These are phyloP conservation scores for Rhagologus leucostigma DNA, from an alignment of 2,113 vertebrate species.

Conservation along the genomic window DNA sequence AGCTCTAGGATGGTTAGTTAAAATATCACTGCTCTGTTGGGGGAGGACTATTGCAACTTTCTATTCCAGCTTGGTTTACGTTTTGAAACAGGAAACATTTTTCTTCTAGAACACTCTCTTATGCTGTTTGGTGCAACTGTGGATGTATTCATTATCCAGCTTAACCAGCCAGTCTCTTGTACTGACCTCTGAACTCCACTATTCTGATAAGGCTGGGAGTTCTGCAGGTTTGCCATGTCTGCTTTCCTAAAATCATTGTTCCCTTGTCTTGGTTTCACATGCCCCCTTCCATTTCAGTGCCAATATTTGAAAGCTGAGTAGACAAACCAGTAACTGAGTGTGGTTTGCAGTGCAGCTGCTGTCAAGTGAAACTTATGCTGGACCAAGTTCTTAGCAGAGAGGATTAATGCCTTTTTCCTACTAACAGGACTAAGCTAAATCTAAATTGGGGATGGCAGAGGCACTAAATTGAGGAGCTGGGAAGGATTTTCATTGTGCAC, in stretches of 20 bases:
- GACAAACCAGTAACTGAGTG: background rate
- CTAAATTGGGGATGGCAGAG: background rate
- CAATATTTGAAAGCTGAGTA: background rate
- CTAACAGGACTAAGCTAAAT: background rate
- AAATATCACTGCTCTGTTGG: background rate
- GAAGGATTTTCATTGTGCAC: background rate
- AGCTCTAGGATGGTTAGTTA: constrained; percentile 2
- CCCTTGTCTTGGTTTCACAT: background rate
- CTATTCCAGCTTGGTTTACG: background rate
- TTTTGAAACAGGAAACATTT: background rate
- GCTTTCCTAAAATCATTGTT: background rate
- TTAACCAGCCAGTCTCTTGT: background rate
- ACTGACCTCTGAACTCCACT: background rate
- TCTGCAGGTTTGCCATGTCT: background rate
- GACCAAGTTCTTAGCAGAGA: background rate
- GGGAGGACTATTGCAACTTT: background rate
- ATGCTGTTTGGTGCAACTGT: background rate
- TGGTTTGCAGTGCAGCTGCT: background rate
- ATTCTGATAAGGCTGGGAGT: background rate
- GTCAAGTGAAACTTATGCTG: background rate
- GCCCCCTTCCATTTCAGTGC: background rate
- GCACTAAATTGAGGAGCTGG: background rate
- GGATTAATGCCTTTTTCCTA: background rate
- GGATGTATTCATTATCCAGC: background rate
- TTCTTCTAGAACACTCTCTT: background rate